Conservation (phyloP, 2,113 vertebrate genomes). For the Psilopogon haemacephalus region DNA sequence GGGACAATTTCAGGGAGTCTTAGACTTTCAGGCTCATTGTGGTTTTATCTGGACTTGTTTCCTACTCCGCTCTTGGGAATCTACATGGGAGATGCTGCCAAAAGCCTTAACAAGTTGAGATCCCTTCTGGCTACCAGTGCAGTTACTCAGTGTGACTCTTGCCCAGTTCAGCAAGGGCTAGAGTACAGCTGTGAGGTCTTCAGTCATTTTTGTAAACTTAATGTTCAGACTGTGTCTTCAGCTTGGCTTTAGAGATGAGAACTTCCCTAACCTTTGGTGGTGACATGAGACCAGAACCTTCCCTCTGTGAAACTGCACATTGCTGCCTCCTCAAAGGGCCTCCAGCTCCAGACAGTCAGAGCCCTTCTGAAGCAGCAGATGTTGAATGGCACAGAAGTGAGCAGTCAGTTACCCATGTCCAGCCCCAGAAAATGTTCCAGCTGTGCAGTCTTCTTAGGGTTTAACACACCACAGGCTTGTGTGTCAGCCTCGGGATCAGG, state of each 20-base stretch:
- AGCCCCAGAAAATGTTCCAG: neutral
- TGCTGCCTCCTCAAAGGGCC: neutral
- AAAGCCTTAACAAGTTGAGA: neutral
- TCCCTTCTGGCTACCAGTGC: neutral
- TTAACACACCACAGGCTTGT: neutral
- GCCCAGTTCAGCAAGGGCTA: neutral
- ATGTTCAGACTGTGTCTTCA: neutral
- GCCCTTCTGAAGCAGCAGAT: neutral
- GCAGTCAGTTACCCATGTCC: rapidly evolving
- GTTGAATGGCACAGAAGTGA: rapidly evolving
- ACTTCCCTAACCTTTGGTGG: neutral
- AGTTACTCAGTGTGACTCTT: neutral
- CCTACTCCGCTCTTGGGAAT: neutral
- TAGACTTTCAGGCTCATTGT: neutral
- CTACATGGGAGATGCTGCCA: neutral
- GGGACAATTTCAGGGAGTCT: neutral
- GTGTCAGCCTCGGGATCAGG: neutral
- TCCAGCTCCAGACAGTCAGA: neutral
- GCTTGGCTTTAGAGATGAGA: neutral
- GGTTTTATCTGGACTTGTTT: neutral
- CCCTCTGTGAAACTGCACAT: neutral
- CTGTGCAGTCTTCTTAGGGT: neutral
- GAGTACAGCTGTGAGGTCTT: neutral
- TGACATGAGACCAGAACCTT: neutral
- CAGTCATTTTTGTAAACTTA: neutral